phyloP scores from a whole-genome alignment of 2,888 invertebrate species.

The Amorpha juglandis region DNA sequence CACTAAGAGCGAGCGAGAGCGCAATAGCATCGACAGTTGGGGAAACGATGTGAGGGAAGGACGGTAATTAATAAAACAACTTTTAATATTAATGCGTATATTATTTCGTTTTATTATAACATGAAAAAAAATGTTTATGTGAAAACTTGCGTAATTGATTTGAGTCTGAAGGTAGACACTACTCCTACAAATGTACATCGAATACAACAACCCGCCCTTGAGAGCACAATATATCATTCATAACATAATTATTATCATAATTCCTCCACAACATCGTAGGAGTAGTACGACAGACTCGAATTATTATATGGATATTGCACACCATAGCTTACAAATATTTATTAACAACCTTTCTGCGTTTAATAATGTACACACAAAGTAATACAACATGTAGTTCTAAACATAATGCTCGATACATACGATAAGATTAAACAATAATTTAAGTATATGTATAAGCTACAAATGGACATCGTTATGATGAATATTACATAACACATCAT shows the following conservation, averaged over 20 bases:
- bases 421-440: constrained; percentile 11
- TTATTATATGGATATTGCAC: constrained; percentile 28
- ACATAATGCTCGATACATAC: constrained; percentile 8
- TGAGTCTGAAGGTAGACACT: constrained; percentile 61
- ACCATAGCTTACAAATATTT: constrained; percentile 21
- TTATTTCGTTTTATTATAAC: constrained; percentile 79
- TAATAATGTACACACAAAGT: constrained; percentile 7
- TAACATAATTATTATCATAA: constrained; percentile 56
- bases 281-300: constrained; percentile 52
- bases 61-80: constrained; percentile 52
- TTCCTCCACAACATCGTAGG: constrained; percentile 56
- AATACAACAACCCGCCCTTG: constrained; percentile 65
- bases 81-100: constrained; percentile 77
- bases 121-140: constrained; percentile 73
- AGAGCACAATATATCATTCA: constrained; percentile 65
- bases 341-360: constrained; percentile 19
- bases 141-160: constrained; percentile 79
- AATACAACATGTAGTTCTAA: constrained; percentile 8
- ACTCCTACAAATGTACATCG: constrained; percentile 59
- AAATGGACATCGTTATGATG: constrained; percentile 5
- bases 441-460: constrained; percentile 1
- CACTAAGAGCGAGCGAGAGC: too few relatives aligned
- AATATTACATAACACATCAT: constrained; percentile 9
- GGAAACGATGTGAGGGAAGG: neutral
- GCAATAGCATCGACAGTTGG: neutral